These are phyloP conservation scores for Crax fasciolata DNA, from an alignment of 2,797 vertebrate genomes.

Conservation along the genomic window DNA sequence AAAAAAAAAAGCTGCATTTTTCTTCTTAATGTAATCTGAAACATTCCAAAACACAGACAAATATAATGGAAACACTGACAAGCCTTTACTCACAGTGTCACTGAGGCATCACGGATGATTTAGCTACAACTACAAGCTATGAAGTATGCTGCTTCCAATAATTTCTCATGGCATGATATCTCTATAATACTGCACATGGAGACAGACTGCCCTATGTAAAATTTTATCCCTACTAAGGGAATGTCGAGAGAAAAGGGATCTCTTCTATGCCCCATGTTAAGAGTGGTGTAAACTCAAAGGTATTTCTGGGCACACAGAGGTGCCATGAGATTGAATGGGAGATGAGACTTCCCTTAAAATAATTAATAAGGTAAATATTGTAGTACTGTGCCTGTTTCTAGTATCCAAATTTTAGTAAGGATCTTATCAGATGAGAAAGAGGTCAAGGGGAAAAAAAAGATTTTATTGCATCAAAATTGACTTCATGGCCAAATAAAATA, in stretches of 20 bases:
- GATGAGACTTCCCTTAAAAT: background rate
- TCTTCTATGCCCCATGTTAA: background rate
- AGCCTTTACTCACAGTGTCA: background rate
- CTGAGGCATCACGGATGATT: background rate
- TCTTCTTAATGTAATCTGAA: slow-evolving; percentile 34
- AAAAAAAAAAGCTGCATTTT: background rate
- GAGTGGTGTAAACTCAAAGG: background rate
- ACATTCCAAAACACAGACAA: slow-evolving; percentile 19
- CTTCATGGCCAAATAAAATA: slow-evolving; percentile 55
- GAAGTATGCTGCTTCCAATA: background rate
- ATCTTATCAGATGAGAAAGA: background rate
- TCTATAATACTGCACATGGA: background rate
- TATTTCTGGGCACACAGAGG: background rate
- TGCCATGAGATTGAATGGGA: background rate
- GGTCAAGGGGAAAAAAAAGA: background rate
- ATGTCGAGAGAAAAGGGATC: background rate
- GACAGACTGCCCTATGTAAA: background rate
- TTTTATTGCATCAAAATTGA: background rate
- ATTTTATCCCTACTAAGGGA: background rate
- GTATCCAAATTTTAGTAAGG: background rate
- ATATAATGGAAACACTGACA: slow-evolving; percentile 28
- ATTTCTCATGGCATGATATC: background rate
- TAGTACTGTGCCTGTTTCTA: background rate
- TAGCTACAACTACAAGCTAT: background rate
- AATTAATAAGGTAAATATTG: background rate